Evolutionary conservation across 2,888 invertebrate genomes (phyloP).

Genomic region (Odontocolon sp.): DNA sequence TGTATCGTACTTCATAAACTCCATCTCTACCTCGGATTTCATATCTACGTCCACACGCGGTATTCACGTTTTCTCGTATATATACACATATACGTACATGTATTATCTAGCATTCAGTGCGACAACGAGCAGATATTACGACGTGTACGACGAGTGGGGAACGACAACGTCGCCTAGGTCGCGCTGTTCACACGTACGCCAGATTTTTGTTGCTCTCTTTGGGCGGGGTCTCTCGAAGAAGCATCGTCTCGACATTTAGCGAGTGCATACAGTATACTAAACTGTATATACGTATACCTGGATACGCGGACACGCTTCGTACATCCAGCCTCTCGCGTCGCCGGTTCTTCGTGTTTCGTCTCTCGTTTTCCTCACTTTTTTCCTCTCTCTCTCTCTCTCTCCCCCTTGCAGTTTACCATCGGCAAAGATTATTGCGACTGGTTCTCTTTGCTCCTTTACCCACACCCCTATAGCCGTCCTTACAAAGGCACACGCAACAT

Average conservation of each 20-base stretch:
- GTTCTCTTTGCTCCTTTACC: constrained; percentile 48
- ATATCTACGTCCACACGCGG: constrained; percentile 29
- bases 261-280: constrained; percentile 9
- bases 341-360: constrained; percentile 54
- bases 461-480: neutral
- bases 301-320: constrained; percentile 41
- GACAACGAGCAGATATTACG: constrained; percentile 47
- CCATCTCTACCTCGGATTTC: constrained; percentile 21
- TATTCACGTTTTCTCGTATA: constrained; percentile 33
- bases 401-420: constrained; percentile 48
- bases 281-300: constrained; percentile 38
- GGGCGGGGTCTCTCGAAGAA: constrained; percentile 5
- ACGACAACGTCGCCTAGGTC: constrained; percentile 66
- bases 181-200: constrained; percentile 77
- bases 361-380: constrained; percentile 16
- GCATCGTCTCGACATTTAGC: constrained; percentile 45
- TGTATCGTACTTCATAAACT: constrained; percentile 52
- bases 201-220: constrained; percentile 70
- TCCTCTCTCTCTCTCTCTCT: constrained; percentile 2
- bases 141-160: constrained; percentile 43
- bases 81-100: constrained; percentile 36
- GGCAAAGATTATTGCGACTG: constrained; percentile 47
- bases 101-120: constrained; percentile 49
- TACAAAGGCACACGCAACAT: constrained; percentile 22
- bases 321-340: constrained; percentile 45